Evolutionary conservation across 2,797 vertebrate species (phyloP).

Genomic region (Lerista edwardsae): DNA sequence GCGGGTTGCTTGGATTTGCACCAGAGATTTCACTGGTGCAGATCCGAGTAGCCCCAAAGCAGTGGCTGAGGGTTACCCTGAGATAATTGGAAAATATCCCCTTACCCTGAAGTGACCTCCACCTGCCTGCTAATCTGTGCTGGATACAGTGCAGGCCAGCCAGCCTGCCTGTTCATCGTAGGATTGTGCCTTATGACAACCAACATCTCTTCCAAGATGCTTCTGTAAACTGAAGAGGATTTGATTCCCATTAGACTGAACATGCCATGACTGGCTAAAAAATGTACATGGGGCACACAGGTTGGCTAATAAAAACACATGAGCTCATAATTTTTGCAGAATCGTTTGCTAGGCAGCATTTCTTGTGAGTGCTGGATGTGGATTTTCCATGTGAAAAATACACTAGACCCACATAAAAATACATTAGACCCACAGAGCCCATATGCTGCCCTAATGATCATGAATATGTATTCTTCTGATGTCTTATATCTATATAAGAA

Average conservation of each 20-base stretch:
- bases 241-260: neutral
- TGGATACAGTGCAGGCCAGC: too few relatives aligned
- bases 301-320: neutral
- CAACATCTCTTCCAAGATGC: neutral
- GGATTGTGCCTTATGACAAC: too few relatives aligned
- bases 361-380: neutral
- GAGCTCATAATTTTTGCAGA: neutral
- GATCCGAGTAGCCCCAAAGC: too few relatives aligned
- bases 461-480: neutral
- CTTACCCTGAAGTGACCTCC: too few relatives aligned
- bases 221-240: neutral
- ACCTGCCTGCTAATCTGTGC: too few relatives aligned
- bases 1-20: too few relatives aligned
- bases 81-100: too few relatives aligned
- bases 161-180: too few relatives aligned
- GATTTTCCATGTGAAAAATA: neutral
- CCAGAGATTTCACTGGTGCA: too few relatives aligned
- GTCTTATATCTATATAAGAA: neutral
- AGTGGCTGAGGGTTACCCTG: too few relatives aligned
- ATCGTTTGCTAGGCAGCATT: neutral
- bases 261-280: neutral
- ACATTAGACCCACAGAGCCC: neutral
- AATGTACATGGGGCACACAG: neutral
- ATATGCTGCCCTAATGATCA: neutral
- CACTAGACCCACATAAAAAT: too few relatives aligned